These are phyloP conservation scores for Mastomys natalensis DNA, from an alignment of 2,113 vertebrate genomes.

Conservation along the genomic window DNA sequence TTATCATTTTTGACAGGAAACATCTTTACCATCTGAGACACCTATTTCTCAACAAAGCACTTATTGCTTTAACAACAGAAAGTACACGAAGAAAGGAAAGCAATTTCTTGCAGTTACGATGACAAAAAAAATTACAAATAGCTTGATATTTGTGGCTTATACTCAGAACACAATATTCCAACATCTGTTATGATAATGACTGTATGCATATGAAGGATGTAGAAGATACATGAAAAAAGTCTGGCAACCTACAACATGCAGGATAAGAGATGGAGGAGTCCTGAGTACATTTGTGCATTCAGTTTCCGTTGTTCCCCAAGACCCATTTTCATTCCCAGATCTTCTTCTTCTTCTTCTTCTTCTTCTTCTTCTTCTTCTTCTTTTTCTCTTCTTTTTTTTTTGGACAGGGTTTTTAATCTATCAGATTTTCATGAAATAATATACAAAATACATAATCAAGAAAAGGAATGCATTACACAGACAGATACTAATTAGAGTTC, in stretches of 20 bases:
- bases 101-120: not conserved
- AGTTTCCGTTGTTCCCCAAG: not conserved
- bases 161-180: not conserved
- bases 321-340: not conserved
- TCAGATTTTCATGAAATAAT: slow-evolving; percentile 54
- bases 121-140: not conserved
- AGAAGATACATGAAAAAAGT: not conserved
- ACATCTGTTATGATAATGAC: not conserved
- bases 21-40: not conserved
- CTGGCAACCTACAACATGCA: accelerated
- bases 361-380: too few relatives aligned
- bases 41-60: not conserved
- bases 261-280: accelerated
- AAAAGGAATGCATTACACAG: slow-evolving; percentile 17
- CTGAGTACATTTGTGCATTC: too few relatives aligned
- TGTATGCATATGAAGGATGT: not conserved
- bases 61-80: not conserved
- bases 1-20: not conserved
- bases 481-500: slow-evolving; percentile 39
- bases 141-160: not conserved
- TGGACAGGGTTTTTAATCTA: slow-evolving; percentile 60
- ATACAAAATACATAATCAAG: slow-evolving; percentile 42
- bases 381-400: not conserved
- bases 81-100: not conserved
- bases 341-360: too few relatives aligned